Conservation (phyloP, 1,140 invertebrate species). For the Thaumatotibia leucotreta region DNA sequence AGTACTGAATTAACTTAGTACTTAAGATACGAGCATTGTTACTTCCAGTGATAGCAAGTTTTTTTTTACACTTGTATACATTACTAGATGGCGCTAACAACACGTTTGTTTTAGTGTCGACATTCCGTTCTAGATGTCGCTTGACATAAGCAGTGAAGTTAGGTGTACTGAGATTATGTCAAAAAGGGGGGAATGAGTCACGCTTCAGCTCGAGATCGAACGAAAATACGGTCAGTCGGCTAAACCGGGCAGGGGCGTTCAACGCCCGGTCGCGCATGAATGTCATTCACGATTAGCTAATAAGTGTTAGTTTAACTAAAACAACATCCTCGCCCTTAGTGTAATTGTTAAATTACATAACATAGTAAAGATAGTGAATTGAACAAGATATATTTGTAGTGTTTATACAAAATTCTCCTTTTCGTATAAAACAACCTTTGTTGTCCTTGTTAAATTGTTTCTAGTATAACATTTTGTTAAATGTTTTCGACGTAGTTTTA, state of each 20-base stretch:
- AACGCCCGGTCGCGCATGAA: conserved; percentile 18
- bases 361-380: conserved; percentile 27
- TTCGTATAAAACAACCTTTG: conserved; percentile 18
- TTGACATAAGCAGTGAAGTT: neutral
- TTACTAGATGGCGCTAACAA: neutral
- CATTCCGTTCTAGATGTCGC: neutral
- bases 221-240: conserved; percentile 19
- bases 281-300: conserved; percentile 21
- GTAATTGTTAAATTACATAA: conserved; percentile 17
- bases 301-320: conserved; percentile 14
- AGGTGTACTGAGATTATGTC: conserved; percentile 7
- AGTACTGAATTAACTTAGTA: too few species aligned
- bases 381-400: conserved; percentile 13
- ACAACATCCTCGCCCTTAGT: conserved; percentile 1
- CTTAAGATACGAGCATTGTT: too few species aligned
- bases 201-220: conserved; percentile 16
- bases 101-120: neutral
- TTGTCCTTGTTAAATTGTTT: conserved; percentile 51
- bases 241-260: conserved; percentile 16
- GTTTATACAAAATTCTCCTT: conserved; percentile 7
- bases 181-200: conserved; percentile 18
- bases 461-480: conserved; percentile 35
- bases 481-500: conserved; percentile 40
- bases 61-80: neutral
- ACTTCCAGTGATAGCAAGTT: too few species aligned